Percentiles rank a stretch among this genome's conserved stretches.
Evolutionary conservation across 2,113 vertebrate species (phyloP).

Genomic region (Sminthopsis crassicaudata): DNA sequence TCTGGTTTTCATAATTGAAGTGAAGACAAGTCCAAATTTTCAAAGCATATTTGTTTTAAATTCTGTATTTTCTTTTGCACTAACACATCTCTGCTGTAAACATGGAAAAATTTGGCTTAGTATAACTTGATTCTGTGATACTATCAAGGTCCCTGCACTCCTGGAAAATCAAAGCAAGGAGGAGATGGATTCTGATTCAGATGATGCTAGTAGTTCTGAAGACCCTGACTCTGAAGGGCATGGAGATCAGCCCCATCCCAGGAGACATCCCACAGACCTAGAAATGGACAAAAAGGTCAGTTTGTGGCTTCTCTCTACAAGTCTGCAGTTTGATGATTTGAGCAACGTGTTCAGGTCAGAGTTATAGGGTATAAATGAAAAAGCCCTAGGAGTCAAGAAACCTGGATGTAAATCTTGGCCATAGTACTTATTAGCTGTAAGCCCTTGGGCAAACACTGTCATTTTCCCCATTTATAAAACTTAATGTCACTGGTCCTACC

Average conservation of each 20-base stretch:
- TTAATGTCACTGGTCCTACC: neutral
- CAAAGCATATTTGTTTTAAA: neutral
- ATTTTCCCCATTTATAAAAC: neutral
- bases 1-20: neutral
- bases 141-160: constrained; percentile 92
- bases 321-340: neutral
- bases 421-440: neutral
- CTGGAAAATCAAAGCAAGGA: constrained; percentile 83
- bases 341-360: neutral
- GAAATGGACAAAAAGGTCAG: constrained; percentile 91
- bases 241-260: constrained; percentile 60
- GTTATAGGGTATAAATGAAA: neutral
- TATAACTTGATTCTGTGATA: constrained; percentile 33
- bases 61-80: neutral
- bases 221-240: constrained; percentile 78
- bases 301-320: neutral
- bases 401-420: neutral
- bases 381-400: neutral
- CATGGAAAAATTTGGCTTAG: neutral
- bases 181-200: constrained; percentile 80
- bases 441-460: neutral
- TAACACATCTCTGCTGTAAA: neutral
- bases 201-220: constrained; percentile 78
- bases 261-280: constrained; percentile 73
- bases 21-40: neutral